Evolutionary conservation across 2,888 invertebrate species (phyloP), one percentile per base, ranked within the genome.

Genomic region (Cynaeus angustus): DNA sequence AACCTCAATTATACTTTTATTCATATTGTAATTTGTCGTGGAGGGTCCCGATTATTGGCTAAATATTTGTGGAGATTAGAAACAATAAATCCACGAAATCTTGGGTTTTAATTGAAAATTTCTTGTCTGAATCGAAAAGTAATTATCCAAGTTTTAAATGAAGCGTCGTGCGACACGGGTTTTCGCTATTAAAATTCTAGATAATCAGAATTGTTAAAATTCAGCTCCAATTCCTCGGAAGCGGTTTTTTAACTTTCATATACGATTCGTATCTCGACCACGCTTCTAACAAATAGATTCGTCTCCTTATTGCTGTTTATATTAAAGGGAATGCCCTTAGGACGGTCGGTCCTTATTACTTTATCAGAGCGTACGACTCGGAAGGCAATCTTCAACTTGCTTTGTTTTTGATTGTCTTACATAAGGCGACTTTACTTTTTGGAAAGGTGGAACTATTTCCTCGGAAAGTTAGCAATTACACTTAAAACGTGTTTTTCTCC

Each of bases 291-390:
- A 68, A 68, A 62, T 68, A 68, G 68, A 68, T 64, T 56, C 64
- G 70, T 67, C 70, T 50, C 33, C 62, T 70, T 70, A 66, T 70
- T 70, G 70, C 67, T 68, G 68, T 70, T 70, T 70, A 67, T 70
- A 70, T 70, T 70, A 70, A 70, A 70, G 62, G 58, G 41, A 70
- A 70, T 70, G 67, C 66, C 70, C 64, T 56, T 50, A 67, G 67
- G 70, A 28, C 66, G 58, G 14, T 64, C 62, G 46, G 46, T 30
- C 33, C 64, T 70, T 70, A 70, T 70, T 70, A 56, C 70, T 66
- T 64, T 67, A 70, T 67, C 64, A 64, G 50, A 64, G 64, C 68
- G 67, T 28, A 55, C 62, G 65, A 65, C 33, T 70, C 37, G 70
- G 66, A 48, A 66, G 70, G 61, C 70, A 70, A 70, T 70, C 66